These are phyloP conservation scores for Ceyx margarethae DNA, from an alignment of 2,113 vertebrate genomes.

Conservation along the genomic window DNA sequence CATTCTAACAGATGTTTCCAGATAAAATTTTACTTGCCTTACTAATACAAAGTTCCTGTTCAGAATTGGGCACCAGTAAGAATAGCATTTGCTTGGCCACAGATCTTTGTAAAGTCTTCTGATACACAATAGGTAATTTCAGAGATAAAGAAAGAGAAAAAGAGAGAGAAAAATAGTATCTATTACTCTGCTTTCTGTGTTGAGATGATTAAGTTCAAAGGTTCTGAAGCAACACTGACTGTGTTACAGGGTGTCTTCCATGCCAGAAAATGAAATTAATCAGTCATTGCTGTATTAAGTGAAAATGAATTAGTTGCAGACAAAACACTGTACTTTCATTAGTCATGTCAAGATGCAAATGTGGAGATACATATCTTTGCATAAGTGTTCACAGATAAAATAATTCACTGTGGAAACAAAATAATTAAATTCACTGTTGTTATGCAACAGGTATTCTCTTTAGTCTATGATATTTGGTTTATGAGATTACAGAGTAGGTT, in stretches of 20 bases:
- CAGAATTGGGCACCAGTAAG: background rate
- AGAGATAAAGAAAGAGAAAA: background rate
- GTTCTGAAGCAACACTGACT: constrained; percentile 3
- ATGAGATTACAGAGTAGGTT: background rate
- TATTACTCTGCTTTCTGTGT: background rate
- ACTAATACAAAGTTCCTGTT: background rate
- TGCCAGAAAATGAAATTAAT: constrained; percentile 45
- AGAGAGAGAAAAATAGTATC: background rate
- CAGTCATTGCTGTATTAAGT: background rate
- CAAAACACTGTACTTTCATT: constrained; percentile 24
- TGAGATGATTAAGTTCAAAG: constrained; percentile 50
- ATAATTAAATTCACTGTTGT: constrained; percentile 34
- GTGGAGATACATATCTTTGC: background rate
- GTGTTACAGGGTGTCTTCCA: constrained; percentile 11
- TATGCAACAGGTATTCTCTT: constrained; percentile 2
- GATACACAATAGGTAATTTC: constrained; percentile 15
- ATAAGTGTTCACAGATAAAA: constrained; percentile 19
- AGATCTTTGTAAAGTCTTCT: constrained; percentile 14
- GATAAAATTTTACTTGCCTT: background rate
- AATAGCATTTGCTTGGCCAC: background rate
- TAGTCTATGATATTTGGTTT: background rate
- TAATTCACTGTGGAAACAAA: constrained; percentile 38
- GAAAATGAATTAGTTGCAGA: constrained; percentile 13
- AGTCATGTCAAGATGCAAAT: constrained; percentile 48
- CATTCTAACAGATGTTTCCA: background rate